Evolutionary conservation across 2,113 vertebrate species (phyloP).

Genomic region (Haliaeetus leucogaster): DNA sequence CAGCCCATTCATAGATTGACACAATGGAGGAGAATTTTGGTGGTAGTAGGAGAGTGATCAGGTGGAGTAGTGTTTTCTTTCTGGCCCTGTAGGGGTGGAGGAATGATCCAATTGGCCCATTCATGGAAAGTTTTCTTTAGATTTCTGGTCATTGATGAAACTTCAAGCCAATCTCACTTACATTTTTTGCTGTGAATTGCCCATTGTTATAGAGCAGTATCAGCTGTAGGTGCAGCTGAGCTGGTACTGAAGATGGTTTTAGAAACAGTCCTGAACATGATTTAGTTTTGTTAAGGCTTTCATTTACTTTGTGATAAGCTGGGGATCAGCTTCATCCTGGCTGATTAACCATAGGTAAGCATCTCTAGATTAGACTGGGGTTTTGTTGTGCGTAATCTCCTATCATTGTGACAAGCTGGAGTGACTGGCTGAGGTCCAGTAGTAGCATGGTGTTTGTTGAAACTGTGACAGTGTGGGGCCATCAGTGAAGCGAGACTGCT

Average conservation of each 20-base stretch:
- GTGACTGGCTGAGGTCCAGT: neutral
- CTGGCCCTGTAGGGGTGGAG: neutral
- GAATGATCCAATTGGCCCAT: neutral
- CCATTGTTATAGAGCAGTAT: neutral
- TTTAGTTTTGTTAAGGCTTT: neutral
- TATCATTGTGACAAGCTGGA: neutral
- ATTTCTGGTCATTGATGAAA: neutral
- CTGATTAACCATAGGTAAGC: neutral
- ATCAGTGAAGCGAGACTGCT: neutral
- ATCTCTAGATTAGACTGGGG: neutral
- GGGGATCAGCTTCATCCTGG: slow-evolving; percentile 1
- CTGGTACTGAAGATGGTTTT: neutral
- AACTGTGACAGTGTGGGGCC: neutral
- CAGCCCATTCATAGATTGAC: neutral
- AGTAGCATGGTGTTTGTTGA: neutral
- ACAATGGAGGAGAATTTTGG: neutral
- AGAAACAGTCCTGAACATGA: neutral
- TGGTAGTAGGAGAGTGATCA: neutral
- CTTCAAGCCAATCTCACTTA: neutral
- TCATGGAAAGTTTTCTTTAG: neutral
- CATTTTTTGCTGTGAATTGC: neutral
- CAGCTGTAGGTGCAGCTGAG: neutral
- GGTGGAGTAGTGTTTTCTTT: neutral
- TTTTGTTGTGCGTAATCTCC: neutral
- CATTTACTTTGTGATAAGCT: slow-evolving; percentile 1